These are phyloP conservation scores for Lepisosteus osseus DNA, from an alignment of 2,113 vertebrate species.

Conservation along the genomic window DNA sequence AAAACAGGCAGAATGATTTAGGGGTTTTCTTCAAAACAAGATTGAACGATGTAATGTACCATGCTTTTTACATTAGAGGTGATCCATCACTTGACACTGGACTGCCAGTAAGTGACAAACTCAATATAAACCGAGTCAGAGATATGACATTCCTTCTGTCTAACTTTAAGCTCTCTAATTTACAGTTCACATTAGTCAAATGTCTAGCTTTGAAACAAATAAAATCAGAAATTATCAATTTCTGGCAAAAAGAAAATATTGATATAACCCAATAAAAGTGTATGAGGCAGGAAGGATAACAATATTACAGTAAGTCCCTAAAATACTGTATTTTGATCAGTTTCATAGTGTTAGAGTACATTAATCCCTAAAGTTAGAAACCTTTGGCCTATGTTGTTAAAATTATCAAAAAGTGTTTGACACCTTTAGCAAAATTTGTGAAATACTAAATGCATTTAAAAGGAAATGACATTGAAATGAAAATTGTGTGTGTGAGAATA, in stretches of 20 bases:
- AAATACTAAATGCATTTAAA: no score
- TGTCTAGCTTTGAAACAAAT: not conserved
- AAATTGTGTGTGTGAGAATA: no score
- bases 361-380: no score
- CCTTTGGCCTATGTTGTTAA: no score
- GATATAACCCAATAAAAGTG: not conserved
- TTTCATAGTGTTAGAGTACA: no score
- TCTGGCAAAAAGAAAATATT: not conserved
- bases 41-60: constrained; percentile 15
- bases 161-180: constrained; percentile 5
- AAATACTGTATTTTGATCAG: no score
- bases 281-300: not conserved
- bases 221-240: not conserved
- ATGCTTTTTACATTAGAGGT: constrained; percentile 18
- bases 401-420: no score
- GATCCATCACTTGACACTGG: constrained; percentile 13
- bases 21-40: constrained; percentile 1
- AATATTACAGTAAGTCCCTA: no score
- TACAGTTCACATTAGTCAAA: not conserved
- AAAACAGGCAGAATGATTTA: constrained; percentile 14
- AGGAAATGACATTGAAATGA: no score
- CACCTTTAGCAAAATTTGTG: no score
- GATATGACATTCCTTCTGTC: not conserved
- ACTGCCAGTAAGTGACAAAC: constrained; percentile 14
- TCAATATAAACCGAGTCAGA: constrained; percentile 2